Base-by-base conservation (phyloP, 2,888 invertebrate species). In the Agriotes lineatus region DNA sequence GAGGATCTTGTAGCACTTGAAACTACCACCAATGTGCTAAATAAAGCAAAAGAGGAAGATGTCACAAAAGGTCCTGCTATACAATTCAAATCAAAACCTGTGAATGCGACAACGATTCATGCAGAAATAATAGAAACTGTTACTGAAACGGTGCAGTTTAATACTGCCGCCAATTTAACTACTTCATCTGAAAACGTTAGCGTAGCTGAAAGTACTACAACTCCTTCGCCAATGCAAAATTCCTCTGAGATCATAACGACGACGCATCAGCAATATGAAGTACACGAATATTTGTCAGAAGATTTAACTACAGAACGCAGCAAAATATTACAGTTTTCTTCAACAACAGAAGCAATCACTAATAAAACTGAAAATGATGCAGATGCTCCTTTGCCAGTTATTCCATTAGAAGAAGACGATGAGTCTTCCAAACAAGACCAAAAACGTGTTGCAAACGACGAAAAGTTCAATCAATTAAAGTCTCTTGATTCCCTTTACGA, bases 1-100 rank as follows among this genome's bases (percentile, higher is more conserved):
- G 84, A 84, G 76, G 83, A 83, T 72, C 75, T 84, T 30, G 74
- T 84, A 30, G 83, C 83, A 3, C 74, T 83, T 74, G 84, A 84
- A 75, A 82, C 83, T 0, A 84, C 83, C 2, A 84, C 83, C 0
- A 78, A 76, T 37, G 69, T 72, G 25, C 60, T 75, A 39, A 71
- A 74, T 22, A 62, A 61, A 1, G 16, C 42, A 0, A 70, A 58
- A 35, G 48, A 60, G 20, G 2, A 45, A 45, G 19, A 44, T 14
- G 12, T n/a, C 16, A 22, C 37, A 19, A 25, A 44, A n/a, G 30
- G 12, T 35, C 19, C 45, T 30, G 2, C 33, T 0, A 59, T 20
- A 52, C 72, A 66, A 35, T 72, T 33, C 35, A 67, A 42, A 39
- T 63, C 22, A 22, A 18, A 45, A 58, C 19, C 50, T 42, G 61